phyloP scores from a whole-genome alignment of 2,797 vertebrate genomes.

The Novumbra hubbsi region DNA sequence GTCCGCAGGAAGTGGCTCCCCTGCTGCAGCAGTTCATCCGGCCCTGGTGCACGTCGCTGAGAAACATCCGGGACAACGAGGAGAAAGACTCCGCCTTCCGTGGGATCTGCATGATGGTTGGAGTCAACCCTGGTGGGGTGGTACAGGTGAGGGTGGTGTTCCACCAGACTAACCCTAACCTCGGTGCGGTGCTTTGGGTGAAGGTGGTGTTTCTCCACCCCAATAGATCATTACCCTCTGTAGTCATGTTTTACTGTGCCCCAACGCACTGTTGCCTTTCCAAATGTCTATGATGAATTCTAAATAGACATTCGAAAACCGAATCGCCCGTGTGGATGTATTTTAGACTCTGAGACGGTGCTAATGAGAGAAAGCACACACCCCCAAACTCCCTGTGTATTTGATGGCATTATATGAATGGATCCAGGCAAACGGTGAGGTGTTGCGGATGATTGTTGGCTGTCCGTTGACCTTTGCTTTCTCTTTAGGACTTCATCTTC shows the following conservation, averaged over 20 bases:
- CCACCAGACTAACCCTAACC: too few relatives aligned
- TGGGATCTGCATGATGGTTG: conserved; percentile 96
- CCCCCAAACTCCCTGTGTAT: background rate
- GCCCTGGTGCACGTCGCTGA: conserved; percentile 90
- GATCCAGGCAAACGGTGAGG: background rate
- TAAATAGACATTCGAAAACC: conserved; percentile 10
- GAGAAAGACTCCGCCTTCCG: conserved; percentile 96
- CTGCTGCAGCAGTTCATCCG: conserved; percentile 93
- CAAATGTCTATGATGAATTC: conserved; percentile 8
- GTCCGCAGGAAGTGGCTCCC: conserved; percentile 93
- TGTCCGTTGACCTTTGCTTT: background rate
- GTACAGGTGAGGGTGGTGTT: conserved; percentile 79
- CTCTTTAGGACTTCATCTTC: conserved; percentile 90
- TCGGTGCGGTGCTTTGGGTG: conserved; percentile 92
- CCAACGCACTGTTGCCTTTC: conserved; percentile 11
- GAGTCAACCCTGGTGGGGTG: conserved; percentile 92
- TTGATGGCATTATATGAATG: background rate
- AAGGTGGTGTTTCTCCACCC: conserved; percentile 1
- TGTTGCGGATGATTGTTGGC: background rate
- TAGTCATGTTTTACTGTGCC: background rate
- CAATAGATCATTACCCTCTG: too few relatives aligned
- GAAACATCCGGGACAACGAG: conserved; percentile 94
- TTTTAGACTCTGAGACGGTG: conserved; percentile 1
- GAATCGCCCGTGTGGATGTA: conserved; percentile 2
- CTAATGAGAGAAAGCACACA: background rate